Evolutionary conservation across 1,140 invertebrate species (phyloP), one percentile per base, ranked within the genome.

Genomic region (Heliconius himera): DNA sequence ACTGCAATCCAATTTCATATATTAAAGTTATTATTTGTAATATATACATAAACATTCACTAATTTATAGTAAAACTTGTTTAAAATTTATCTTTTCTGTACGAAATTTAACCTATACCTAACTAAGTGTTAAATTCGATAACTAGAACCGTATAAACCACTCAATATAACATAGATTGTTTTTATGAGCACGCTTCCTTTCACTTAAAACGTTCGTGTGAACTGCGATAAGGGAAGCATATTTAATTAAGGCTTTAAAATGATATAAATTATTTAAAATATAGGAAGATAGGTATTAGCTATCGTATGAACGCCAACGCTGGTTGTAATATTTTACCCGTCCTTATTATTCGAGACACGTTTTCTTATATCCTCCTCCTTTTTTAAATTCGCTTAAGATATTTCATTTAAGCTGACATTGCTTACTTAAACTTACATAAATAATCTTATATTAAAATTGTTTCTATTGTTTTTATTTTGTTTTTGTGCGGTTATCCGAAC

Each of bases 361-460:
- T 66, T 29, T 8, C 60, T 9, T 66, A 66, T 66, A 66, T 66
- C 60, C 26, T 66, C 26, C 60, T 66, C n/a, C 26, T 66, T 66
- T 56, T 66, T 66, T 66, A 66, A 66, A 66, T 66, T 66, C 60
- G 26, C 60, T 66, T 66, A 66, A 66, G 60, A 66, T 66, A 66
- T 66, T 66, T 66, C 60, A 66, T 66, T 66, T 66, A 66, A 66
- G 26, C 13, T 66, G 60, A 66, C 22, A 66, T 66, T 66, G 60
- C 60, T 29, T 29, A 29, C 9, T 66, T 66, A 66, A 66, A 29
- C 22, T 66, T 66, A 66, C 60, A 66, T 66, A 66, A 66, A 66
- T 66, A 66, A 66, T 66, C 3, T 26, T 29, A 29, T 66, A 66
- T 66, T 66, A 66, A 66, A 22, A 29, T 26, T 72, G n/a, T 72